Evolutionary conservation across 2,797 vertebrate genomes (phyloP).

Genomic region (Pantherophis vulpinus): DNA sequence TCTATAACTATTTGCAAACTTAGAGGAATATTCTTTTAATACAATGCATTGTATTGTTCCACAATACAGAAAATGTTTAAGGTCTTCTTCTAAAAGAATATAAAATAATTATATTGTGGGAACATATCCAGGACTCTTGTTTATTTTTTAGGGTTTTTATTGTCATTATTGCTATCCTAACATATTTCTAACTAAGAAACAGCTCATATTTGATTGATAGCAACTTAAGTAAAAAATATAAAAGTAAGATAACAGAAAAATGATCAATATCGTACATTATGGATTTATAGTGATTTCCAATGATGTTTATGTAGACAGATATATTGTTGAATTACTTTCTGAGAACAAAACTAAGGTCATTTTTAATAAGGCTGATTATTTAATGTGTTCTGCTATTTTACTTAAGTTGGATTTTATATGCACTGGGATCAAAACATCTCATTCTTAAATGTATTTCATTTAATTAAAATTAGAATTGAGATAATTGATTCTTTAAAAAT

Average conservation of each 20-base stretch:
- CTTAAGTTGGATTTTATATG: constrained; percentile 25
- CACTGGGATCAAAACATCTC: neutral
- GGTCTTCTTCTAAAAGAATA: constrained; percentile 5
- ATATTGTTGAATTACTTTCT: neutral
- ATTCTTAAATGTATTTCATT: constrained; percentile 17
- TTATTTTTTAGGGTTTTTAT: neutral
- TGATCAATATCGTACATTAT: neutral
- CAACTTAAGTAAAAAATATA: neutral
- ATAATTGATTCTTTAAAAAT: neutral
- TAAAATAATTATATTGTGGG: neutral
- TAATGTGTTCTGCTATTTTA: constrained; percentile 24
- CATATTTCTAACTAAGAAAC: neutral
- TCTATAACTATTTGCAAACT: neutral
- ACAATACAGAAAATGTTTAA: neutral
- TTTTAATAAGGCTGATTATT: neutral
- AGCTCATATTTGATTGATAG: neutral
- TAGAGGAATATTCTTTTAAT: neutral
- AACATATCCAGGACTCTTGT: constrained; percentile 1
- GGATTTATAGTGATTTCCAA: neutral
- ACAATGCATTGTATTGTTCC: neutral
- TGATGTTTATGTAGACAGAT: constrained; percentile 21
- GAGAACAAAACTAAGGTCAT: constrained; percentile 16
- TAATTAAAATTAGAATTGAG: neutral
- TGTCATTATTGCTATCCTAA: neutral
- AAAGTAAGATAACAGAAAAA: neutral